Evolutionary conservation across 1,140 invertebrate species (phyloP).

Genomic region (Drosophila insularis): DNA sequence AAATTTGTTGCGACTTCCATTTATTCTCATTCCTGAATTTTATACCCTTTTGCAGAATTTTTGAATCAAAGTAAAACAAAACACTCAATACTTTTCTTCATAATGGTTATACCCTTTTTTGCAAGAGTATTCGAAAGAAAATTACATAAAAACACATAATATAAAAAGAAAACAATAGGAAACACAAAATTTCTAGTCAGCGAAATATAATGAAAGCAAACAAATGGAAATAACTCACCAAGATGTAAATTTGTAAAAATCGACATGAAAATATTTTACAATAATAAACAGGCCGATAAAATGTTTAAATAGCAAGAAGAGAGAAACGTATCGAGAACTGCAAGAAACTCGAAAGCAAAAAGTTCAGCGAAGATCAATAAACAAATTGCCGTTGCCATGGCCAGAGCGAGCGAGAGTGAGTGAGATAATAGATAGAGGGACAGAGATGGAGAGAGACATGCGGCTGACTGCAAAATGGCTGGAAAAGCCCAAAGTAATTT

Average conservation of each 20-base stretch:
- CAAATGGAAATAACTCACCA: conserved; percentile 29
- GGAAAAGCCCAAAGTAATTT: conserved; percentile 28
- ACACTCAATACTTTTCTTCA: background rate
- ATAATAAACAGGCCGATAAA: conserved; percentile 60
- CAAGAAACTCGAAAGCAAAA: conserved; percentile 24
- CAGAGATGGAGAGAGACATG: background rate
- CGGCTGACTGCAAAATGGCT: background rate
- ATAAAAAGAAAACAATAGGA: conserved; percentile 19
- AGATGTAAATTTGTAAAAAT: conserved; percentile 57
- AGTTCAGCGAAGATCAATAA: conserved; percentile 57
- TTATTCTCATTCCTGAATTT: too few species aligned
- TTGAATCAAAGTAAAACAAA: too few species aligned
- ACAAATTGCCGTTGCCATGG: conserved; percentile 44
- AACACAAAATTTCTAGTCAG: conserved; percentile 31
- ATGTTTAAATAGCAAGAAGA: conserved; percentile 44
- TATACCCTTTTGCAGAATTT: too few species aligned
- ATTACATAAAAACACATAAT: conserved; percentile 25
- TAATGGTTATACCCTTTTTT: background rate
- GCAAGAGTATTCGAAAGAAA: conserved; percentile 7
- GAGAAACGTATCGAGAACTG: conserved; percentile 7
- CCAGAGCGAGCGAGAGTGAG: background rate
- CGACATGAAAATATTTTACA: conserved; percentile 65
- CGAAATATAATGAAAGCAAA: conserved; percentile 70
- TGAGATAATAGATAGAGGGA: background rate
- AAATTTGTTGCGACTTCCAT: too few species aligned